Percentiles rank a stretch among this genome's conserved stretches.
Conservation (phyloP, 1,140 invertebrate genomes). For the honey bee (Apis mellifera) region DNA sequence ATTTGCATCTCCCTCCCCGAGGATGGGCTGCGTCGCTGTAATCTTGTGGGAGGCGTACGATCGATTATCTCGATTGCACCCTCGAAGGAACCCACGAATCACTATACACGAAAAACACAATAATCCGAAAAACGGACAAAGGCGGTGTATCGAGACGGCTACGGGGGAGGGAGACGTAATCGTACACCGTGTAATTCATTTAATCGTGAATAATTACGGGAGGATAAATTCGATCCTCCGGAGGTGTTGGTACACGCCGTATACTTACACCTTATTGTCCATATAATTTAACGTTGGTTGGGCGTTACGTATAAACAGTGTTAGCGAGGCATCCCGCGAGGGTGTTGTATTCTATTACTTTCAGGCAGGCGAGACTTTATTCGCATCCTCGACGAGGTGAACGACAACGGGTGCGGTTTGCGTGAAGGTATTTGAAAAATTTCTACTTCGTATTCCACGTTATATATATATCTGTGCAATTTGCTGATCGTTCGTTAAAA, state of each 20-base stretch:
- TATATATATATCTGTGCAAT: too few relatives aligned
- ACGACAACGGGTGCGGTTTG: too few relatives aligned
- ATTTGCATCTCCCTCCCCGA: too few relatives aligned
- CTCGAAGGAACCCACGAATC: background rate
- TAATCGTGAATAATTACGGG: slow-evolving; percentile 60
- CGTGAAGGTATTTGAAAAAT: too few relatives aligned
- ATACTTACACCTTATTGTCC: slow-evolving; percentile 39
- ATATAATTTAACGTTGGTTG: slow-evolving; percentile 50
- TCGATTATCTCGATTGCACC: slow-evolving; percentile 44
- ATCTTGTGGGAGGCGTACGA: slow-evolving; percentile 24
- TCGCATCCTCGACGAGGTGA: background rate
- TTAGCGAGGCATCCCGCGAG: background rate
- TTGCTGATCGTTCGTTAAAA: too few relatives aligned
- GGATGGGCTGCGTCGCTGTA: background rate
- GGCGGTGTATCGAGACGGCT: slow-evolving; percentile 28
- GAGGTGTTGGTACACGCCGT: background rate
- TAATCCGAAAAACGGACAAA: slow-evolving; percentile 47
- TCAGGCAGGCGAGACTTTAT: background rate
- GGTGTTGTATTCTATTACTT: background rate
- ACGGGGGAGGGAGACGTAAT: slow-evolving; percentile 36
- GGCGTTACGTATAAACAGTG: slow-evolving; percentile 38
- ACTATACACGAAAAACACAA: slow-evolving; percentile 32
- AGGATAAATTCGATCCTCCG: slow-evolving; percentile 34
- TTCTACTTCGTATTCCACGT: too few relatives aligned
- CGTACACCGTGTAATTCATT: slow-evolving; percentile 57